Conservation (phyloP, 2,113 vertebrate species). For the Vulpes lagopus region DNA sequence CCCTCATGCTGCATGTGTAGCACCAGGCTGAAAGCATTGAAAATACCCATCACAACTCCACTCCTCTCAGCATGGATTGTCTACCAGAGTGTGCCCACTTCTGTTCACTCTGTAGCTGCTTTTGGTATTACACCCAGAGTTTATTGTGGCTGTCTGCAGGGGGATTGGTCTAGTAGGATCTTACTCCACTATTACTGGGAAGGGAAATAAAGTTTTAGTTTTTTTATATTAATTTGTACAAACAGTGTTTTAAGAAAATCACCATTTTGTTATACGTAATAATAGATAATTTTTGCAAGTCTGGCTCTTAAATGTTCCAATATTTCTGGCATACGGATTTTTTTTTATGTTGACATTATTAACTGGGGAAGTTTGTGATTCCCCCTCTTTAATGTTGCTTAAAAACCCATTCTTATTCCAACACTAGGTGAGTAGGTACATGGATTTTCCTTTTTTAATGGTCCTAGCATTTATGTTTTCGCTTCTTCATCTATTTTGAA, state of each 20-base stretch:
- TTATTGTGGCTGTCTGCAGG: not conserved
- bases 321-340: not conserved
- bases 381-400: not conserved
- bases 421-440: not conserved
- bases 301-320: not conserved
- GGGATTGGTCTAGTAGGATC: not conserved
- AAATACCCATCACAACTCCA: rapidly evolving
- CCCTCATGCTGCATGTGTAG: not conserved
- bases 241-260: not conserved
- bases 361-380: not conserved
- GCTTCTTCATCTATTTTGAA: not conserved
- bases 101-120: not conserved
- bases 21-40: no score
- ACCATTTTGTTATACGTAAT: not conserved
- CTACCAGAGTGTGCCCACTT: not conserved
- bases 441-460: not conserved
- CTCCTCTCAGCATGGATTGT: no score
- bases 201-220: not conserved
- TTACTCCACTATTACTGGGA: not conserved
- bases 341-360: not conserved
- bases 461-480: not conserved
- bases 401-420: not conserved
- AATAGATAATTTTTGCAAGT: not conserved
- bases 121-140: not conserved
- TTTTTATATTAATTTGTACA: not conserved